Conservation (phyloP, 2,113 vertebrate genomes). For the Grallaria varia region DNA sequence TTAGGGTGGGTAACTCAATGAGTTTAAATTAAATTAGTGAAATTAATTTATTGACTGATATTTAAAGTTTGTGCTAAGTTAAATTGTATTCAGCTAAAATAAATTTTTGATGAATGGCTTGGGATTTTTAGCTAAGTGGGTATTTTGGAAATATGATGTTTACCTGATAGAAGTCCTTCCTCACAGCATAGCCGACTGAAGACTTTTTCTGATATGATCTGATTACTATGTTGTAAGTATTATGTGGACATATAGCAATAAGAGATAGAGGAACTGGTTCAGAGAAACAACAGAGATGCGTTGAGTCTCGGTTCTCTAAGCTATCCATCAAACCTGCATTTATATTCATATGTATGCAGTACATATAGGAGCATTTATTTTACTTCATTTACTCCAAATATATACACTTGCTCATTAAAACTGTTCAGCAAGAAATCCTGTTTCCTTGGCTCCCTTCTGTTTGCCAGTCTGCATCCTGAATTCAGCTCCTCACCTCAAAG, state of each 20-base stretch:
- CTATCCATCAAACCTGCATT: neutral
- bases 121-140: conserved; percentile 38
- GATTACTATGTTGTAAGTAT: neutral
- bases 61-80: conserved; percentile 44
- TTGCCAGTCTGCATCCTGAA: neutral
- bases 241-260: neutral
- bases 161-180: neutral
- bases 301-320: neutral
- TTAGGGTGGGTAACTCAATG: neutral
- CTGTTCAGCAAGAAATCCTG: neutral
- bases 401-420: neutral
- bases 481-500: neutral
- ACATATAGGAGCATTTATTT: neutral
- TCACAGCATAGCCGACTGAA: neutral
- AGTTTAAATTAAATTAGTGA: neutral
- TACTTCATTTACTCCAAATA: neutral
- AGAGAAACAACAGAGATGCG: neutral
- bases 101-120: conserved; percentile 36
- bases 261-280: neutral
- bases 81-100: conserved; percentile 47
- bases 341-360: neutral
- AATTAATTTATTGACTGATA: conserved; percentile 27
- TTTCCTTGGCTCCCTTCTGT: neutral
- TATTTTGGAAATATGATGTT: conserved; percentile 17
- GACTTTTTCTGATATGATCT: conserved; percentile 23